Conservation (phyloP, 2,888 invertebrate species). For the Macrosiphum euphorbiae region DNA sequence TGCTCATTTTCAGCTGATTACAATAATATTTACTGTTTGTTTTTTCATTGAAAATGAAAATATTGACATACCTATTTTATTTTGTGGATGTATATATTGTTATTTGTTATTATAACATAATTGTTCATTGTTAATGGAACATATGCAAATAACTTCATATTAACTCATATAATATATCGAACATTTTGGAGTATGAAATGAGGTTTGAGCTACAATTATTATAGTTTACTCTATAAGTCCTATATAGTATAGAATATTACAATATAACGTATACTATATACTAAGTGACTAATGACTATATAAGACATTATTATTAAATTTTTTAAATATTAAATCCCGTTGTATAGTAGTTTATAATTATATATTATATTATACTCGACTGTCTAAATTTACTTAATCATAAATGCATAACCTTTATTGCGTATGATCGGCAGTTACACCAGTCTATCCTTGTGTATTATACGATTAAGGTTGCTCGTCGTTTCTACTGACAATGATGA, state of each 20-base stretch:
- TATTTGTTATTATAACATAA: not conserved
- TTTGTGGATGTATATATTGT: not conserved
- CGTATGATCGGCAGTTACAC: not conserved
- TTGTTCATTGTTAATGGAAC: not conserved
- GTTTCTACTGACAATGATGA: not conserved
- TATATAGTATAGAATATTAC: no score
- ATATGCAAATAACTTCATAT: not conserved
- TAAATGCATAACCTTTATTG: not conserved
- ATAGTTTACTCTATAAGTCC: no score
- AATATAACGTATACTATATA: no score
- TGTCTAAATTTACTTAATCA: not conserved
- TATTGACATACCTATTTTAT: not conserved
- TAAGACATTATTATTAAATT: no score
- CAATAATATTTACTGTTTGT: not conserved
- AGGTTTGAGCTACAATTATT: not conserved
- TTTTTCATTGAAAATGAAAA: not conserved
- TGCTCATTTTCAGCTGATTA: not conserved
- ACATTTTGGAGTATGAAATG: not conserved
- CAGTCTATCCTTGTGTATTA: not conserved
- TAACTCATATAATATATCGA: not conserved
- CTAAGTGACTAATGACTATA: no score
- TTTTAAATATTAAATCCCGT: no score
- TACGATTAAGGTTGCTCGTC: not conserved
- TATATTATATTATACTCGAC: no score
- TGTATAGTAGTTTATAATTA: no score